Base-by-base conservation (phyloP, 2,888 invertebrate genomes). In the Pecten maximus region DNA sequence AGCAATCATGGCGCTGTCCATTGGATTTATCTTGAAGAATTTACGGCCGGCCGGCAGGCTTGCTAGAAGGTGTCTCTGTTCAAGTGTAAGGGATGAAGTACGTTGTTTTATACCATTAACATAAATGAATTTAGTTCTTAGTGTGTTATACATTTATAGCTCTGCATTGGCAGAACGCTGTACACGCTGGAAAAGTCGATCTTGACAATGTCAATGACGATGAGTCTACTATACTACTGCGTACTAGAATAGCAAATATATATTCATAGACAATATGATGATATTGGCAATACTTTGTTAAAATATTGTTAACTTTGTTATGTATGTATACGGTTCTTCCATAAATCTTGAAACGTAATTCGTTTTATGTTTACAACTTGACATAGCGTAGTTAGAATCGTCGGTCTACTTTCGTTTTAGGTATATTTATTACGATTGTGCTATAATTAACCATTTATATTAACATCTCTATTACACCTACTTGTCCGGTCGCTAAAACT, bases 1-100 rank as follows among this genome's bases (percentile, higher is more conserved):
- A 74, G 23, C 74, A 74, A 54, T 35, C 74, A 74, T 74, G 74
- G 74, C 74, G 74, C 28, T 74, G 35, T 74, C 74, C 74, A 74
- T 19, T 28, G 2, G 74, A 74, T 74, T 74, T 28, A 35, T 35
- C 8, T 28, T 6, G 35, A 28, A 28, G 35, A 74, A 35, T 16
- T 28, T 74, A 74, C 74, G 28, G 15, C 23, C 35, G 28, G 35
- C 74, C 0, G 4, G 35, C 23, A 74, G 74, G 35, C 28, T 74
- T 35, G 74, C 74, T 74, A 74, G 28, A 74, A 74, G 74, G 35
- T 74, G 35, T 28, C 35, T 74, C 12, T 74, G 74, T 15, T 74
- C 74, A 74, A 74, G 15, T 35, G 10, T 15, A 35, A 35, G 28
- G 19, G 23, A 74, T 35, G 35, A 74, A 3, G 74, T 74, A 74